Conservation (phyloP, 2,888 invertebrate species). For the Eilema caniola region DNA sequence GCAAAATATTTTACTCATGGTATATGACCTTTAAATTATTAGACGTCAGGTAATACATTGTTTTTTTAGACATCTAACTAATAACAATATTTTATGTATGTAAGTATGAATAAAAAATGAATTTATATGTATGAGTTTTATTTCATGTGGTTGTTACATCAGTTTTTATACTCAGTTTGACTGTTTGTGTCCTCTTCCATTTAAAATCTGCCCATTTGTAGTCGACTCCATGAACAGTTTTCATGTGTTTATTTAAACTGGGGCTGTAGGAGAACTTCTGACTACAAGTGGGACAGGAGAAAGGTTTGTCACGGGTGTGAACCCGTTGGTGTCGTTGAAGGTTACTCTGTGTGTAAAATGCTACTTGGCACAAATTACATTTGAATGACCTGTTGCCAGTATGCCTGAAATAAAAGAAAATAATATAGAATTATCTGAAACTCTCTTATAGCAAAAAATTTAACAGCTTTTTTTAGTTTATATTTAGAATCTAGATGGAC, state of each 20-base stretch:
- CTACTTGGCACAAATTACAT: slow-evolving; percentile 70
- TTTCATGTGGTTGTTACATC: slow-evolving; percentile 34
- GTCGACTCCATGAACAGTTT: slow-evolving; percentile 72
- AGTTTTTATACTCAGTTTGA: slow-evolving; percentile 42
- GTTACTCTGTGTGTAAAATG: slow-evolving; percentile 75
- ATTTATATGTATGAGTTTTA: slow-evolving; percentile 47
- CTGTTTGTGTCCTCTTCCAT: slow-evolving; percentile 49
- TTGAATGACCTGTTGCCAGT: slow-evolving; percentile 75
- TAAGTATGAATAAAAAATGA: slow-evolving; percentile 54
- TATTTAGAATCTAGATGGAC: too few species aligned
- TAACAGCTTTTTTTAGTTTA: too few species aligned
- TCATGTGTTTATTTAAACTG: slow-evolving; percentile 82
- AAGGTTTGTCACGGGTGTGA: slow-evolving; percentile 79
- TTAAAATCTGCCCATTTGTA: slow-evolving; percentile 76
- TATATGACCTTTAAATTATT: slow-evolving; percentile 40
- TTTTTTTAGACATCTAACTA: slow-evolving; percentile 11
- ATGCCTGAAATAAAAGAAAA: slow-evolving; percentile 64
- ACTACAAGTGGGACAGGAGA: slow-evolving; percentile 73
- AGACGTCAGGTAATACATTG: slow-evolving; percentile 21
- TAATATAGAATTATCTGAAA: background rate
- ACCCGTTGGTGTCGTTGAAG: slow-evolving; percentile 73
- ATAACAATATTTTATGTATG: slow-evolving; percentile 34
- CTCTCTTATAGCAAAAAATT: too few species aligned
- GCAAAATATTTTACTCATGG: slow-evolving; percentile 32
- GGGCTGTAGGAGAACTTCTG: slow-evolving; percentile 78